phyloP scores from a whole-genome alignment of 2,888 invertebrate species.

The Leptinotarsa juncta region DNA sequence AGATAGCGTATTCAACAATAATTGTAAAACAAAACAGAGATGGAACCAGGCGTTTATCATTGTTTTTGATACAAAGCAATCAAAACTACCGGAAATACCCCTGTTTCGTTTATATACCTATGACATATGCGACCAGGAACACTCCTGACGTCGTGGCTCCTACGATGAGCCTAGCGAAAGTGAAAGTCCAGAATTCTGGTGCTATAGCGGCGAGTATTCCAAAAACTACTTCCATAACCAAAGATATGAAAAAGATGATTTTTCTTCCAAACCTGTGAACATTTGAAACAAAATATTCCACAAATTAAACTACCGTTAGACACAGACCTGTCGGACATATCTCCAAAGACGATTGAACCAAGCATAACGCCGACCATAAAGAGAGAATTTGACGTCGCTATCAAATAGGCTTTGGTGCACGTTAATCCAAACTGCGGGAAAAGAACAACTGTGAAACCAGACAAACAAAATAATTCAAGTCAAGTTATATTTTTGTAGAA shows the following conservation, averaged over 20 bases:
- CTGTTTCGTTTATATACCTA: constrained; percentile 68
- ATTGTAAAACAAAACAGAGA: background rate
- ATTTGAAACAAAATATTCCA: constrained; percentile 19
- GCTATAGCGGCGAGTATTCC: constrained; percentile 76
- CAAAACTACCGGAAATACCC: background rate
- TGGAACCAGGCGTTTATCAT: background rate
- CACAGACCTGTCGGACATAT: constrained; percentile 74
- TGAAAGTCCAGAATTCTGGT: constrained; percentile 77
- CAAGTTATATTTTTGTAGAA: too few species aligned
- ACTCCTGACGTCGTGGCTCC: constrained; percentile 82
- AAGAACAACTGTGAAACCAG: constrained; percentile 21
- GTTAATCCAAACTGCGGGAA: constrained; percentile 74
- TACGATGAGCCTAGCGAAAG: constrained; percentile 74
- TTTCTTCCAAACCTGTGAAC: constrained; percentile 73
- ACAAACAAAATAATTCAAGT: too few species aligned
- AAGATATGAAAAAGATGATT: constrained; percentile 77
- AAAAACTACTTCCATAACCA: constrained; percentile 76
- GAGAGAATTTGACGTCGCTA: constrained; percentile 75
- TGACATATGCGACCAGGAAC: constrained; percentile 82
- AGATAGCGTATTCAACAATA: background rate
- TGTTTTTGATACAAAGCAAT: background rate
- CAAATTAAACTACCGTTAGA: constrained; percentile 25
- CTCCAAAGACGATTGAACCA: constrained; percentile 79
- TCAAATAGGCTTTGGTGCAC: constrained; percentile 73
- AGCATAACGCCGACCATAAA: constrained; percentile 81